These are phyloP conservation scores for Priapulus caudatus DNA, from an alignment of 2,888 invertebrate genomes.

Conservation along the genomic window DNA sequence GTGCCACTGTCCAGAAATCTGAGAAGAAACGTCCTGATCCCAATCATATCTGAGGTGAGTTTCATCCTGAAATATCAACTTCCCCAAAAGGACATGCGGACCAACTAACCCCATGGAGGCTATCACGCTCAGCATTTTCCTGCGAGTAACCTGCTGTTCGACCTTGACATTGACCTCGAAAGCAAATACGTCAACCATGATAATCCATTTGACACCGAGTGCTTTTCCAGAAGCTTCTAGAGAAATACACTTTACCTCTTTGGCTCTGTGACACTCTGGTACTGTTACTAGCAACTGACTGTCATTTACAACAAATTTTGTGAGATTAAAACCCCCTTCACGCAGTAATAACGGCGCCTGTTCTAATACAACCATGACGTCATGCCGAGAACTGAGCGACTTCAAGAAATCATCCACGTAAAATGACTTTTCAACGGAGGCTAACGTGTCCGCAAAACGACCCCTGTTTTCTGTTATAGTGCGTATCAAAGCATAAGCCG, in stretches of 20 bases:
- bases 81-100: background rate
- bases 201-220: background rate
- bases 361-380: background rate
- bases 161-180: background rate
- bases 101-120: background rate
- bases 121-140: background rate
- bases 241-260: background rate
- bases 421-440: too few species aligned
- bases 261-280: background rate
- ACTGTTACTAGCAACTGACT: background rate
- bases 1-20: background rate
- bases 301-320: slow-evolving; percentile 1
- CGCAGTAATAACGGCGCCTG: background rate
- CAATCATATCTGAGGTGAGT: background rate
- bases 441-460: too few species aligned
- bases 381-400: background rate
- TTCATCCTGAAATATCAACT: background rate
- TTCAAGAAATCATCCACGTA: background rate
- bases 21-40: background rate
- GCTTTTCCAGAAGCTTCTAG: background rate
- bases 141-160: background rate
- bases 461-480: background rate
- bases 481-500: slow-evolving; percentile 2
- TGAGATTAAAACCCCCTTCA: background rate
- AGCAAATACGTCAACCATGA: background rate